phyloP scores from a whole-genome alignment of 2,888 invertebrate genomes.

The Dolomedes plantarius region DNA sequence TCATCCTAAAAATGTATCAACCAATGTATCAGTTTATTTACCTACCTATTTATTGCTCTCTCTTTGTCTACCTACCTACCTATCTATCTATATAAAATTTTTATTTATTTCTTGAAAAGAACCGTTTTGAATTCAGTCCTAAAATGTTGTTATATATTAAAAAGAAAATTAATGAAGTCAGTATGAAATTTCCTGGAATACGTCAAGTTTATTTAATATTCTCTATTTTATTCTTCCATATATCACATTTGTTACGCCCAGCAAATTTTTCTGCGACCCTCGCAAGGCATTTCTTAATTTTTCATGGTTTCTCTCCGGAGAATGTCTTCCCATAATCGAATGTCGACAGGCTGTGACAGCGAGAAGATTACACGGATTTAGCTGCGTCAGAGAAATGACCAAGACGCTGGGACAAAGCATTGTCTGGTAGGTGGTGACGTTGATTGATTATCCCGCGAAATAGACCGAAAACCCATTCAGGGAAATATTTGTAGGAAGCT shows the following conservation, averaged over 20 bases:
- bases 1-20: too few relatives aligned
- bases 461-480: slow-evolving; percentile 5
- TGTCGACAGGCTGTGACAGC: neutral
- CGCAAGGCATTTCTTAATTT: neutral
- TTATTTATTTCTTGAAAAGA: too few relatives aligned
- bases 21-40: too few relatives aligned
- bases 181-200: neutral
- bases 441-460: neutral
- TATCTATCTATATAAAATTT: too few relatives aligned
- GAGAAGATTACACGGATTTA: neutral
- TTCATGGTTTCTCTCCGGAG: neutral
- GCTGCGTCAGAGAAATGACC: neutral
- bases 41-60: too few relatives aligned
- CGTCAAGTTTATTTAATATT: neutral
- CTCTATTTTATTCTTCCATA: neutral
- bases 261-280: neutral
- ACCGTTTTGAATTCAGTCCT: too few relatives aligned
- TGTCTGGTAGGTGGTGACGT: neutral
- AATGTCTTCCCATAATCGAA: neutral
- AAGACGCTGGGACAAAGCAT: neutral
- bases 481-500: neutral
- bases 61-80: too few relatives aligned
- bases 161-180: neutral
- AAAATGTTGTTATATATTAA: too few relatives aligned
- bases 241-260: neutral